phyloP scores from a whole-genome alignment of 2,888 invertebrate genomes.

The Cinara cedri region DNA sequence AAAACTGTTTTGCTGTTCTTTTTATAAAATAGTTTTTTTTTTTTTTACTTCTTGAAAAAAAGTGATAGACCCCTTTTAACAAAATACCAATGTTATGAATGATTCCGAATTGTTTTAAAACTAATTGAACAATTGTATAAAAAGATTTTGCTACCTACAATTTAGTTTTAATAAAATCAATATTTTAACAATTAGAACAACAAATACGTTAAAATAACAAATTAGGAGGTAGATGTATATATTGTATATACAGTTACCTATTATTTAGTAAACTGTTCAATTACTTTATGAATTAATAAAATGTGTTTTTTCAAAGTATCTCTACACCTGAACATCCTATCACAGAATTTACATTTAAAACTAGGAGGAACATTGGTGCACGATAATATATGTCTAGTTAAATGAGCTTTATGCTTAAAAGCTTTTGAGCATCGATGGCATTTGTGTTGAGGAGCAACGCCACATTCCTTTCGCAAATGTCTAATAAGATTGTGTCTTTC shows the following conservation, averaged over 20 bases:
- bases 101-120: no score
- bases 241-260: no score
- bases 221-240: no score
- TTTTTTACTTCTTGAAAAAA: no score
- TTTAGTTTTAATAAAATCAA: neutral
- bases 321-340: conserved; percentile 48
- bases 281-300: conserved; percentile 42
- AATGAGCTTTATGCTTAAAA: conserved; percentile 59
- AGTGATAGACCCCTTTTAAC: no score
- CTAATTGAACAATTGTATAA: no score
- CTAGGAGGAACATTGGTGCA: conserved; percentile 28
- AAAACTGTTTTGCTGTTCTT: no score
- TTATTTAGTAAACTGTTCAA: neutral
- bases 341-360: conserved; percentile 41
- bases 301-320: conserved; percentile 47
- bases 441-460: conserved; percentile 59
- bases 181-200: neutral
- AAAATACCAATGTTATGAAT: no score
- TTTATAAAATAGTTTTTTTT: no score
- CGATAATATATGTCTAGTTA: conserved; percentile 36
- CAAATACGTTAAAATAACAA: neutral
- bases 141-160: no score
- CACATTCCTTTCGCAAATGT: conserved; percentile 58
- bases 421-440: conserved; percentile 59
- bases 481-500: conserved; percentile 45